Evolutionary conservation across 2,888 invertebrate species (phyloP).

Genomic region (Galerucella pusilla): DNA sequence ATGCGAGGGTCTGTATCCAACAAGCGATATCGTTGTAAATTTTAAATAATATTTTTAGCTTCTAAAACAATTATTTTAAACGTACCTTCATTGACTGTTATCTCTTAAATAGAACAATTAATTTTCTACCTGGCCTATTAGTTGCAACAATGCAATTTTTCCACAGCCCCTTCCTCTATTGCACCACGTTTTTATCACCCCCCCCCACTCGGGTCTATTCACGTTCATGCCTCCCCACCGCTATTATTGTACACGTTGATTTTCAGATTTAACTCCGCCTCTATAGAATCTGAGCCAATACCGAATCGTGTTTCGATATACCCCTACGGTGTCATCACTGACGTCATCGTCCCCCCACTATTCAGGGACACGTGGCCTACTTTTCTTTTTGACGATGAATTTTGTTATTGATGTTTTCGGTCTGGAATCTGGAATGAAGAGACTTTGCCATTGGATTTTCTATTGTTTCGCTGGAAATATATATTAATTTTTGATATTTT

Average conservation of each 20-base stretch:
- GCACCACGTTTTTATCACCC: background rate
- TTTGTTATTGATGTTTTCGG: slow-evolving; percentile 6
- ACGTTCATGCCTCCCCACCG: slow-evolving; percentile 7
- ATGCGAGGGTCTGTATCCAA: background rate
- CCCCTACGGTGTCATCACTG: slow-evolving; percentile 32
- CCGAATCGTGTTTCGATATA: background rate
- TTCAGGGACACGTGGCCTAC: slow-evolving; percentile 28
- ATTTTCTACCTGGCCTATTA: background rate
- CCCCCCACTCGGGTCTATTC: background rate
- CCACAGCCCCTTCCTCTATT: background rate
- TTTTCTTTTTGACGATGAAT: slow-evolving; percentile 8
- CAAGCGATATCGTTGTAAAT: background rate
- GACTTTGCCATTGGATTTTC: too few relatives aligned
- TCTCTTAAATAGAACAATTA: background rate
- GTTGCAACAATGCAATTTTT: slow-evolving; percentile 13
- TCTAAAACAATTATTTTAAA: too few relatives aligned
- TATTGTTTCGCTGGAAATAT: too few relatives aligned
- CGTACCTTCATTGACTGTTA: too few relatives aligned
- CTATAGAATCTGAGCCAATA: background rate
- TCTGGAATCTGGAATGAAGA: background rate
- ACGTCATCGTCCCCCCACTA: slow-evolving; percentile 25
- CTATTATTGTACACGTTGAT: background rate
- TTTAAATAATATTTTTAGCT: background rate
- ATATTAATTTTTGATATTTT: too few relatives aligned
- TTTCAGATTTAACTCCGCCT: background rate